Base-by-base conservation (phyloP, 1,140 invertebrate genomes). In the Eciton burchellii region DNA sequence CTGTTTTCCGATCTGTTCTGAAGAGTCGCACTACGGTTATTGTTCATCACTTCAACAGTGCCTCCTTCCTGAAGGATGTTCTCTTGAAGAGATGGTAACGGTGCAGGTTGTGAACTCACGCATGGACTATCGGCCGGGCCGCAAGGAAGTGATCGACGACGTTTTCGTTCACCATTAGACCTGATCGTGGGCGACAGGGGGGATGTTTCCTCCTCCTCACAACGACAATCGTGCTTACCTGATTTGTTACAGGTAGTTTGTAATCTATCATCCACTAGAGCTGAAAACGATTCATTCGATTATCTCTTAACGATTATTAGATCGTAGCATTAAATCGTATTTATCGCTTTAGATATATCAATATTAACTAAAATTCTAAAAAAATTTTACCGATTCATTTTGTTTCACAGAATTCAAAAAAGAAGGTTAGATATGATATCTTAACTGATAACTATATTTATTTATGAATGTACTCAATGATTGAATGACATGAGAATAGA, bases 211-310 rank as follows among this genome's bases (percentile, higher is more conserved):
- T 96, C 95, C 26, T 95, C 95, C 84, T 96, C 95, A 87, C 95
- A 96, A 43, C 91, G 94, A 92, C 96, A 96, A 81, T 95, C 95
- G 84, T 96, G 96, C 88, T 97, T 97, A 0, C 96, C 96, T 54
- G 95, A 96, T 83, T 96, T 95, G 72, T 95, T 95, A 92, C 96
- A 97, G 1, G 94, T 94, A 4, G 95, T 96, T 81, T 96, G 95
- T 94, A 97, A 95, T 71, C 96, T 94, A 85, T 97, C 96, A 89
- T 97, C 96, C 35, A 96, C 92, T 45, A 97, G 85, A 49, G 93
- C 91, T 91, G 81, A 54, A 57, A 5, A 8, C 14, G 3, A 19
- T 43, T 62, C 12, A 41, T 45, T 62, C 11, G 3, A 5, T 24
- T 57, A 57, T 24, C 21, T 41, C 9, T 62, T 41, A 16, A 26